Conservation (phyloP, 2,113 vertebrate species). For the Scortum barcoo region DNA sequence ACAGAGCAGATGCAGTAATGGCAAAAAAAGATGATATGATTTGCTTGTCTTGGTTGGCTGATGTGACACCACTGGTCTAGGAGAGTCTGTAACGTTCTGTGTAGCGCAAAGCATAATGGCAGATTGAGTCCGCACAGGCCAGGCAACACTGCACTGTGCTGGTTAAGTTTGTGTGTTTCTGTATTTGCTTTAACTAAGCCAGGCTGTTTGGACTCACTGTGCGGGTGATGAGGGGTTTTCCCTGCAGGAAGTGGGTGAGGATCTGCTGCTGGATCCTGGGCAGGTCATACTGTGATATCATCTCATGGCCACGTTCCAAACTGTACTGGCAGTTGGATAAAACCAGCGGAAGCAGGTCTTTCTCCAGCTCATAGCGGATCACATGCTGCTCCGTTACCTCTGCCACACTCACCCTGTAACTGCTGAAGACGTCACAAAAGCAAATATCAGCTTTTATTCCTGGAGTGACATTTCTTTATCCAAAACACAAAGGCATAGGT, state of each 20-base stretch:
- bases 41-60: neutral
- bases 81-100: neutral
- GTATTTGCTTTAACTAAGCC: neutral
- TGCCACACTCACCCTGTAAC: conserved; percentile 81
- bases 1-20: neutral
- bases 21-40: neutral
- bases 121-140: too few relatives aligned
- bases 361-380: conserved; percentile 89
- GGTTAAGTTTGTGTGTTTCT: too few relatives aligned
- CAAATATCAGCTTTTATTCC: neutral
- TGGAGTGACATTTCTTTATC: neutral
- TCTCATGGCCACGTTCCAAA: conserved; percentile 87
- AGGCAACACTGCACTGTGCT: neutral
- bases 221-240: conserved; percentile 87
- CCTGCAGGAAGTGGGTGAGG: conserved; percentile 88
- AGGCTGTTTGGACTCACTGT: conserved; percentile 74
- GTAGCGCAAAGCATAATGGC: neutral
- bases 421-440: conserved; percentile 55
- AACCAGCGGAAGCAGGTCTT: conserved; percentile 88
- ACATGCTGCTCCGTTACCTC: conserved; percentile 89
- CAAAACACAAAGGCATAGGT: too few relatives aligned
- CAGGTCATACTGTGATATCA: conserved; percentile 87
- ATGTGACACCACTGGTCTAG: neutral
- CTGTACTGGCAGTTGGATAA: conserved; percentile 92
- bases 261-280: conserved; percentile 91